These are phyloP conservation scores for Glandiceps talaboti DNA, from an alignment of 53 echinoderm and acorn worm genomes.

Conservation along the genomic window DNA sequence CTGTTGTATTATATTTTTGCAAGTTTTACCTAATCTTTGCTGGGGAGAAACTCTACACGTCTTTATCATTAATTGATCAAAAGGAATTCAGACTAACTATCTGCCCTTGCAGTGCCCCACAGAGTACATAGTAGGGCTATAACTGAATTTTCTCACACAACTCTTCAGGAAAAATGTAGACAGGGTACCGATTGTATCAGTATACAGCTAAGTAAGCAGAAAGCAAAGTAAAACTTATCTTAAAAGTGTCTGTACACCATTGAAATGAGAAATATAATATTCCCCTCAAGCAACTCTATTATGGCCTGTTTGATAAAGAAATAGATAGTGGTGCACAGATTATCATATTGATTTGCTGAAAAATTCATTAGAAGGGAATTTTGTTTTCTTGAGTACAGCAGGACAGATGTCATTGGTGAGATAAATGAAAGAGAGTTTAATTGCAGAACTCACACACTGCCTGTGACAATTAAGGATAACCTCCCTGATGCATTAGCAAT, in stretches of 20 bases:
- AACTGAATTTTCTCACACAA: background rate
- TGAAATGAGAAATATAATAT: background rate
- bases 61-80: background rate
- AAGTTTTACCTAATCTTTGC: too few relatives aligned
- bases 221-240: background rate
- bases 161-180: background rate
- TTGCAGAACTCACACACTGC: conserved; percentile 1
- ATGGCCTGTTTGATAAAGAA: background rate
- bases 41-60: background rate
- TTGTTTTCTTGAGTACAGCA: background rate
- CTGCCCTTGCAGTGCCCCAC: background rate
- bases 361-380: background rate
- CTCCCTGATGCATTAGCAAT: background rate
- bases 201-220: background rate
- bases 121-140: background rate
- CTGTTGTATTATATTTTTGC: too few relatives aligned
- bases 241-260: background rate
- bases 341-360: background rate
- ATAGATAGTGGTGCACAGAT: background rate
- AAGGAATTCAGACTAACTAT: background rate
- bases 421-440: background rate
- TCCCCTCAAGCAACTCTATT: background rate
- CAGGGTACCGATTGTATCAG: background rate
- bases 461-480: background rate
- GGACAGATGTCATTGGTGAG: background rate